A percentile compares a stretch with the other conserved stretches of the same genome.
phyloP scores from a whole-genome alignment of 2,113 vertebrate genomes.

The Ciconia maguari region DNA sequence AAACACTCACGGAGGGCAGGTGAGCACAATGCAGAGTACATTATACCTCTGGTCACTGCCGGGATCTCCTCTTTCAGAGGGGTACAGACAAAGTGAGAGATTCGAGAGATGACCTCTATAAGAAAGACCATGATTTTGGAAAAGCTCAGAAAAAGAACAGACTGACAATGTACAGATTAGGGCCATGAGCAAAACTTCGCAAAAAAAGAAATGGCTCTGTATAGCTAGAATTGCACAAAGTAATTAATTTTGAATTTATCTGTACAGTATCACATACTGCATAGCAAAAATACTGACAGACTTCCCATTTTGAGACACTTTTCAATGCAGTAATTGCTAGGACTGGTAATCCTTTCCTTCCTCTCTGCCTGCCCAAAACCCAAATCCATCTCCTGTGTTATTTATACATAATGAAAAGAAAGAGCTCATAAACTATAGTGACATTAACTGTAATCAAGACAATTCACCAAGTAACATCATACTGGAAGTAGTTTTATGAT shows the following conservation, averaged over 20 bases:
- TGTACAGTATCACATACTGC: neutral
- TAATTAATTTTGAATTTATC: neutral
- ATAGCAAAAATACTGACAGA: neutral
- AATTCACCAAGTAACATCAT: neutral
- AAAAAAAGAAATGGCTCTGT: neutral
- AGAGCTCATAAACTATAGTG: neutral
- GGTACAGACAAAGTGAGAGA: neutral
- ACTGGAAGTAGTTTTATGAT: neutral
- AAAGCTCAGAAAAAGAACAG: neutral
- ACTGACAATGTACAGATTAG: neutral
- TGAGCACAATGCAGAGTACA: neutral
- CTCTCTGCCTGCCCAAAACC: neutral
- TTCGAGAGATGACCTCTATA: neutral
- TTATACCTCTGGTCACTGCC: neutral
- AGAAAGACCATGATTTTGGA: neutral
- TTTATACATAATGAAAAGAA: neutral
- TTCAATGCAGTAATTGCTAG: neutral
- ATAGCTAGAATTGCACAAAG: neutral
- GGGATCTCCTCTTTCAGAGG: neutral
- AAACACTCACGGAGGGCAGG: neutral
- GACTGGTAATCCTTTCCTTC: neutral
- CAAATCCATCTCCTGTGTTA: neutral
- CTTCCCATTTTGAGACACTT: neutral
- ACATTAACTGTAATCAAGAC: neutral
- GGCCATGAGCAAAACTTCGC: neutral